phyloP scores from a whole-genome alignment of 1,140 invertebrate genomes.

The Temnothorax nylanderi region DNA sequence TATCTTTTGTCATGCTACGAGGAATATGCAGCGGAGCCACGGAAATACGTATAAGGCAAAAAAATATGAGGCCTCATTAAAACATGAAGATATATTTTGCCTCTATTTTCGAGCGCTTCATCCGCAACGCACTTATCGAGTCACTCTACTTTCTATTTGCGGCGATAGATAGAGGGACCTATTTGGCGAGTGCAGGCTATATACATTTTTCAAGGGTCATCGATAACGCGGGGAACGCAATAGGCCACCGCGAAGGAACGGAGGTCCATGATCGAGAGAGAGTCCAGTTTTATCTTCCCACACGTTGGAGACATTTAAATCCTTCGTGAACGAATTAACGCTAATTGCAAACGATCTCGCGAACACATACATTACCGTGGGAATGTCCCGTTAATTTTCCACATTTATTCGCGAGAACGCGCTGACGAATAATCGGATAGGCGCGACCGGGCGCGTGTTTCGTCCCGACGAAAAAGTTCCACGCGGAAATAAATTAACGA shows the following conservation, averaged over 20 bases:
- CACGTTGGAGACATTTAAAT: conserved; percentile 26
- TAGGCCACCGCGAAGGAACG: background rate
- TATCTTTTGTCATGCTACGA: background rate
- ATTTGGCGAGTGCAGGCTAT: conserved; percentile 64
- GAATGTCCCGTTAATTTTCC: conserved; percentile 43
- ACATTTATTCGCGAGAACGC: conserved; percentile 56
- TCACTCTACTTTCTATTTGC: conserved; percentile 64
- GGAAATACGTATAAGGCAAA: background rate
- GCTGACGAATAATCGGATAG: conserved; percentile 50
- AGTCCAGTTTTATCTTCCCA: background rate
- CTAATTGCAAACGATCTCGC: conserved; percentile 39
- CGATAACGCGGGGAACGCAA: conserved; percentile 50
- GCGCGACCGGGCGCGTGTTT: conserved; percentile 4
- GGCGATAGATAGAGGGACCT: conserved; percentile 70
- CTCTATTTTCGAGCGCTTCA: background rate
- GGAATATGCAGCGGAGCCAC: no score
- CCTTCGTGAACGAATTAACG: conserved; percentile 41
- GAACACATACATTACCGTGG: conserved; percentile 24
- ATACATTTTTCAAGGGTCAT: conserved; percentile 66
- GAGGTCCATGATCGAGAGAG: background rate
- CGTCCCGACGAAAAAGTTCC: conserved; percentile 41
- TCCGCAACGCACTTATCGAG: conserved; percentile 47
- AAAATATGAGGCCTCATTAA: background rate
- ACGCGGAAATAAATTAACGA: conserved; percentile 57
- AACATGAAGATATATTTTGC: background rate